These are phyloP conservation scores for Nesidiocoris tenuis DNA, from an alignment of 2,888 invertebrate genomes.

Conservation along the genomic window DNA sequence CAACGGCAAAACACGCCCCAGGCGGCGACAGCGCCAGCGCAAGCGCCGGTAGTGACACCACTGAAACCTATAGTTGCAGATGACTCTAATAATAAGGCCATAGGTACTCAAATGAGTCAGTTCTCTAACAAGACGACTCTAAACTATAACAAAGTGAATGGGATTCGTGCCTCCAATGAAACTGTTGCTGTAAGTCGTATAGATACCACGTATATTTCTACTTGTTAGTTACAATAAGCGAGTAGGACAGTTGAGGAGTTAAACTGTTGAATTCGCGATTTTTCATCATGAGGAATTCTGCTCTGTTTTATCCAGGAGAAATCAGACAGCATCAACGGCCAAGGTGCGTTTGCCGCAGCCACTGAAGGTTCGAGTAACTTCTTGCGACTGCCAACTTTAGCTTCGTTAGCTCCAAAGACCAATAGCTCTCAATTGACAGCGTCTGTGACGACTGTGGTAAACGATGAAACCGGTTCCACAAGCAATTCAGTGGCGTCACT, in stretches of 20 bases:
- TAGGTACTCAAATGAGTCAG: slow-evolving; percentile 19
- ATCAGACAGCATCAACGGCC: slow-evolving; percentile 36
- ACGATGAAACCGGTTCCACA: slow-evolving; percentile 58
- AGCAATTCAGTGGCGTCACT: slow-evolving; percentile 61
- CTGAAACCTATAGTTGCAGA: slow-evolving; percentile 1
- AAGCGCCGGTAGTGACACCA: background rate
- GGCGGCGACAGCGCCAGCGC: background rate
- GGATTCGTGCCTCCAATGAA: slow-evolving; percentile 24
- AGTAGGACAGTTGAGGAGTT: too few relatives aligned
- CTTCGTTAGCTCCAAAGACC: slow-evolving; percentile 54
- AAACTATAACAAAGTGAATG: slow-evolving; percentile 17
- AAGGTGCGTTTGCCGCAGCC: background rate
- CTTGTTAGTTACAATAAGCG: too few relatives aligned
- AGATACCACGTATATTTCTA: too few relatives aligned
- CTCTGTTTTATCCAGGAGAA: slow-evolving; percentile 27
- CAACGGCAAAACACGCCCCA: slow-evolving; percentile 44
- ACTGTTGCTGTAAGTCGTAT: too few relatives aligned
- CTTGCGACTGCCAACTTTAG: slow-evolving; percentile 56
- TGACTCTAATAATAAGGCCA: slow-evolving; percentile 20
- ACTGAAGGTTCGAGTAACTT: slow-evolving; percentile 13
- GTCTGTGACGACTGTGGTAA: slow-evolving; percentile 51
- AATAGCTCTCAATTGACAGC: background rate
- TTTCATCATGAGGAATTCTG: background rate
- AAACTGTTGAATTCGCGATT: too few relatives aligned
- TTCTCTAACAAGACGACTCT: slow-evolving; percentile 49